Percentiles rank a stretch among this genome's conserved stretches.
These are phyloP conservation scores for Pygocentrus nattereri DNA, from an alignment of 2,797 vertebrate species.

Conservation along the genomic window DNA sequence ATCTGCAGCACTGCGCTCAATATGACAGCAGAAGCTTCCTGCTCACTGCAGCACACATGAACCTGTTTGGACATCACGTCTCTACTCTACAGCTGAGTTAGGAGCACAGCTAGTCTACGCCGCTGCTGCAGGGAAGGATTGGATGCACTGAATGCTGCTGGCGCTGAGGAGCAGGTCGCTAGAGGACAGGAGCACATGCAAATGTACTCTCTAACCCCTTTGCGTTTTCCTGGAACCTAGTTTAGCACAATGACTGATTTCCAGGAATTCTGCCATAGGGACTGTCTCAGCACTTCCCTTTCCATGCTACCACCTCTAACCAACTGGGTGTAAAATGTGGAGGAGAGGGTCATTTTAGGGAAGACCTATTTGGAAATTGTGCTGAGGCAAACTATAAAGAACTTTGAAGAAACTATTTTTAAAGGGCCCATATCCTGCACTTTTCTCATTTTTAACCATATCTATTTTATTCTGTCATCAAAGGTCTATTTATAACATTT, in stretches of 20 bases:
- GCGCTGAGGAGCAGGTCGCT: background rate
- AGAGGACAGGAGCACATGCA: conserved; percentile 1
- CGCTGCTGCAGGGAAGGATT: background rate
- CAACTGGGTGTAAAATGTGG: background rate
- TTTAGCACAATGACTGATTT: background rate
- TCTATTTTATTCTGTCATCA: too few relatives aligned
- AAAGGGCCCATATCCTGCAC: too few relatives aligned
- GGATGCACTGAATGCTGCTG: conserved; percentile 1
- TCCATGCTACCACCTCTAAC: background rate
- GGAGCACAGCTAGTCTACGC: background rate
- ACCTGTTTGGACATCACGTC: background rate
- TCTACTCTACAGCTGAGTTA: conserved; percentile 8
- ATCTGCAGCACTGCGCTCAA: conserved; percentile 4
- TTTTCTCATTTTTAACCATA: too few relatives aligned
- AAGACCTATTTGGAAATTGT: background rate
- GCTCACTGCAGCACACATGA: conserved; percentile 32
- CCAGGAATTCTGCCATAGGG: conserved; percentile 7
- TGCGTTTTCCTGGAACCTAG: background rate
- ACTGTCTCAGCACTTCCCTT: background rate
- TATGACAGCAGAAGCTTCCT: conserved; percentile 16
- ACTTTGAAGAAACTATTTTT: background rate
- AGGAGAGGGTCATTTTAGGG: background rate
- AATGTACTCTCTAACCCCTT: background rate
- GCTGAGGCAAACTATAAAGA: too few relatives aligned
- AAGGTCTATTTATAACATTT: too few relatives aligned